Evolutionary conservation across 2,888 invertebrate species (phyloP).

Genomic region (Drosophila anomalata): DNA sequence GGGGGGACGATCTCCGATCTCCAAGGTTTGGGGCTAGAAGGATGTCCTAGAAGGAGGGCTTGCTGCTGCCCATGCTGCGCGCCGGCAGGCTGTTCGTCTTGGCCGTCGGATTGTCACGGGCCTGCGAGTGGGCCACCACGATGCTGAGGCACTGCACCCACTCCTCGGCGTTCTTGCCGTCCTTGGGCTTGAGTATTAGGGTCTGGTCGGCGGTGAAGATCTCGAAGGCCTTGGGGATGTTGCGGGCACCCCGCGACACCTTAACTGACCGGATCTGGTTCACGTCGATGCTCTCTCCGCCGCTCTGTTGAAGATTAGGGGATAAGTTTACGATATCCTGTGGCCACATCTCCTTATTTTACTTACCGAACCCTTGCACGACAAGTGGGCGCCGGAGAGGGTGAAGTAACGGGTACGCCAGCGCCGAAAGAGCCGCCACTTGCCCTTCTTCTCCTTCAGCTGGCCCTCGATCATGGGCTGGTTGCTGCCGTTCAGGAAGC

Average conservation of each 20-base stretch:
- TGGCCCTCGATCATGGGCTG: constrained; percentile 95
- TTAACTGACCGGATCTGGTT: constrained; percentile 97
- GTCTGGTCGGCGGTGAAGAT: constrained; percentile 97
- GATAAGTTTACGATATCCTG: background rate
- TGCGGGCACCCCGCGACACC: constrained; percentile 94
- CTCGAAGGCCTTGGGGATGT: constrained; percentile 98
- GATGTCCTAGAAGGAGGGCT: constrained; percentile 79
- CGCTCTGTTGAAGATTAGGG: constrained; percentile 86
- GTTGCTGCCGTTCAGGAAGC: constrained; percentile 91
- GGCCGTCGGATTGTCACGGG: constrained; percentile 83
- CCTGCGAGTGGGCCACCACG: constrained; percentile 91
- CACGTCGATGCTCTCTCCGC: constrained; percentile 94
- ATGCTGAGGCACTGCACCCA: constrained; percentile 98
- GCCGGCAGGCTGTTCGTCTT: constrained; percentile 84
- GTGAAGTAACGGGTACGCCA: constrained; percentile 98
- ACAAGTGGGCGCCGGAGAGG: constrained; percentile 94
- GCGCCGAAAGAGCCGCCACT: constrained; percentile 94
- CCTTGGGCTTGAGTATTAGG: constrained; percentile 96
- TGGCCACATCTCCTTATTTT: accelerated
- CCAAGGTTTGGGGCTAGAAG: background rate
- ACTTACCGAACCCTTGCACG: constrained; percentile 92
- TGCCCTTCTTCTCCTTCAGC: constrained; percentile 95
- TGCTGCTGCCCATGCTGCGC: constrained; percentile 83
- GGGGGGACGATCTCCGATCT: constrained; percentile 13
- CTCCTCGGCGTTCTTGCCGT: constrained; percentile 96